Evolutionary conservation across 2,113 vertebrate genomes (phyloP).

Genomic region (Sturnus vulgaris): DNA sequence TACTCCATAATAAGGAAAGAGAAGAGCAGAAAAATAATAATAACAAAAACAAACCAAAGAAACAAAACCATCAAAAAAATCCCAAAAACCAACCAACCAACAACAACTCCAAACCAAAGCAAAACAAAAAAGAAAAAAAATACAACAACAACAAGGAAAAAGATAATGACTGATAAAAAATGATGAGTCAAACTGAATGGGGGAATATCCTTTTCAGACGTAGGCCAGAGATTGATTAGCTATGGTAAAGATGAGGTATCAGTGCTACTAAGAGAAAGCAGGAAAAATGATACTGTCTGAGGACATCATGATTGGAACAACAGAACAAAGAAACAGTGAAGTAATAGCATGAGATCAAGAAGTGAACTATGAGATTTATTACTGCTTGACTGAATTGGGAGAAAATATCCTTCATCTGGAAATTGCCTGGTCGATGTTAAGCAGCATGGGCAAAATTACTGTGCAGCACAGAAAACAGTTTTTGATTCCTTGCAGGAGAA

Average conservation of each 20-base stretch:
- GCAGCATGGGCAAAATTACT: background rate
- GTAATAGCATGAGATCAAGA: conserved; percentile 16
- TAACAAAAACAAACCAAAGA: background rate
- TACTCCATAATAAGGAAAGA: background rate
- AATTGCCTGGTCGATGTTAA: background rate
- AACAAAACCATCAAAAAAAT: background rate
- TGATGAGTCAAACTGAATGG: background rate
- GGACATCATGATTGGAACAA: background rate
- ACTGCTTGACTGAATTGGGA: background rate
- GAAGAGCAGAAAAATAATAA: background rate
- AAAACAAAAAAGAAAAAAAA: background rate
- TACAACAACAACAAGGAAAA: background rate
- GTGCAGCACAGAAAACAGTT: background rate
- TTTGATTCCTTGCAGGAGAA: background rate
- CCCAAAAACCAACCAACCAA: background rate
- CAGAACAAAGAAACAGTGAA: background rate
- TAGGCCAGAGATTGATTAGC: background rate
- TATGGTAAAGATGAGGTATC: background rate
- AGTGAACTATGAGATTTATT: background rate
- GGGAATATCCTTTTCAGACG: background rate
- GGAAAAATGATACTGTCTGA: conserved; percentile 16
- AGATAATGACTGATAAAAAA: background rate
- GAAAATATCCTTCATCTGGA: background rate
- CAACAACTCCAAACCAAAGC: background rate
- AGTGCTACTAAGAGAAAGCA: background rate